phyloP scores from a whole-genome alignment of 2,888 invertebrate species.

The Acrobasis repandana region DNA sequence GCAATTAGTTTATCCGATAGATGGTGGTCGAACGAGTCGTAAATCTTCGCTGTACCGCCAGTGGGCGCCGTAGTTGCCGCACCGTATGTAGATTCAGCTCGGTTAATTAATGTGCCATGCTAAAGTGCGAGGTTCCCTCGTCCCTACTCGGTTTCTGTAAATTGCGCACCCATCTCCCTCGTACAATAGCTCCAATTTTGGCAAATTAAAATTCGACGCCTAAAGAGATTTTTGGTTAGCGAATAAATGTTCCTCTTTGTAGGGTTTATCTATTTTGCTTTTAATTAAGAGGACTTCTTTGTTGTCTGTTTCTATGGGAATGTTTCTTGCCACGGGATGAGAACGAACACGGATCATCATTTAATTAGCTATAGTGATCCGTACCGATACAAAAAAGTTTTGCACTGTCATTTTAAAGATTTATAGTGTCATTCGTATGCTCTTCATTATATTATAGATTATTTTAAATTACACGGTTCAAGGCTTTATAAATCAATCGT shows the following conservation, averaged over 20 bases:
- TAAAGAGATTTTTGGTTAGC: constrained; percentile 44
- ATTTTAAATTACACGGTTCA: too few relatives aligned
- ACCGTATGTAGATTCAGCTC: constrained; percentile 77
- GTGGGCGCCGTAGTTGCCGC: constrained; percentile 72
- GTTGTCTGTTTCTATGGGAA: constrained; percentile 10
- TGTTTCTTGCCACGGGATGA: neutral
- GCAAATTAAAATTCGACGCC: constrained; percentile 66
- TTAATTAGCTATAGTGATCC: neutral
- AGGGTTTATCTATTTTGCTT: constrained; percentile 24
- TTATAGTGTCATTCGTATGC: too few relatives aligned
- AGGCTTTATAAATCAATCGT: too few relatives aligned
- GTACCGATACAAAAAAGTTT: neutral
- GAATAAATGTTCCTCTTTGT: constrained; percentile 31
- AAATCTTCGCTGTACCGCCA: constrained; percentile 78
- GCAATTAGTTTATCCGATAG: constrained; percentile 81
- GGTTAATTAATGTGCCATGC: constrained; percentile 80
- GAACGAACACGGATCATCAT: neutral
- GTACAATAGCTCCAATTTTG: constrained; percentile 67
- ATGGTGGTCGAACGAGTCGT: constrained; percentile 79
- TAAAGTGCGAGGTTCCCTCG: constrained; percentile 72
- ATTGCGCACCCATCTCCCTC: constrained; percentile 75
- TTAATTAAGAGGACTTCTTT: constrained; percentile 17
- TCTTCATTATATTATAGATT: too few relatives aligned
- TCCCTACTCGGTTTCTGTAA: constrained; percentile 69
- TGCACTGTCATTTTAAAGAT: neutral